Evolutionary conservation across 2,113 vertebrate genomes (phyloP).

Genomic region (Tachysurus vachellii): DNA sequence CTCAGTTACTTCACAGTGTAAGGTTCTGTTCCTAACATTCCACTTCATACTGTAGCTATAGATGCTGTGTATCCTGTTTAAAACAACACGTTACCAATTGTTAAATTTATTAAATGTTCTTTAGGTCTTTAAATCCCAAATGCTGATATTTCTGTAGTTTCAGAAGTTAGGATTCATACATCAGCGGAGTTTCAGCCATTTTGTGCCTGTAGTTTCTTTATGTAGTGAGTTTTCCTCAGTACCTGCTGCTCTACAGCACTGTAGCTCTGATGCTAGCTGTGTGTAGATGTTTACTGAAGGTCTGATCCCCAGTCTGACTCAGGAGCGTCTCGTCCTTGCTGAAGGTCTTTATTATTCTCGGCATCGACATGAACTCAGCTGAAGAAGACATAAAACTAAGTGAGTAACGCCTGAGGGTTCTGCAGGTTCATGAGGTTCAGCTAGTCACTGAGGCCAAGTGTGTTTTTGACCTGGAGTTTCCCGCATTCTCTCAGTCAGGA

Average conservation of each 20-base stretch:
- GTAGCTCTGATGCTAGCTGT: background rate
- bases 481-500: conserved; percentile 1
- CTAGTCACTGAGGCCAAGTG: conserved; percentile 12
- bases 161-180: background rate
- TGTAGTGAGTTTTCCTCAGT: background rate
- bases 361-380: background rate
- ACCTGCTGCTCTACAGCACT: background rate
- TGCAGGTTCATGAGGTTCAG: background rate
- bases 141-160: background rate
- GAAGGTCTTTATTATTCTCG: conserved; percentile 12
- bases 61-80: background rate
- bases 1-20: background rate
- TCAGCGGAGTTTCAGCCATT: background rate
- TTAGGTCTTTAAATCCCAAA: background rate
- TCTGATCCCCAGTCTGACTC: background rate
- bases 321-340: background rate
- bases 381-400: conserved; percentile 3
- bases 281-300: conserved; percentile 3
- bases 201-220: background rate
- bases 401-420: conserved; percentile 11
- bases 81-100: too few species aligned
- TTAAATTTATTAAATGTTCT: too few species aligned
- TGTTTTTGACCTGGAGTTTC: conserved; percentile 10
- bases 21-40: background rate
- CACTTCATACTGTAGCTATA: background rate